Percentiles rank a stretch among this genome's conserved stretches.
Evolutionary conservation across 2,888 invertebrate genomes (phyloP).

Genomic region (Ophion ellenae): DNA sequence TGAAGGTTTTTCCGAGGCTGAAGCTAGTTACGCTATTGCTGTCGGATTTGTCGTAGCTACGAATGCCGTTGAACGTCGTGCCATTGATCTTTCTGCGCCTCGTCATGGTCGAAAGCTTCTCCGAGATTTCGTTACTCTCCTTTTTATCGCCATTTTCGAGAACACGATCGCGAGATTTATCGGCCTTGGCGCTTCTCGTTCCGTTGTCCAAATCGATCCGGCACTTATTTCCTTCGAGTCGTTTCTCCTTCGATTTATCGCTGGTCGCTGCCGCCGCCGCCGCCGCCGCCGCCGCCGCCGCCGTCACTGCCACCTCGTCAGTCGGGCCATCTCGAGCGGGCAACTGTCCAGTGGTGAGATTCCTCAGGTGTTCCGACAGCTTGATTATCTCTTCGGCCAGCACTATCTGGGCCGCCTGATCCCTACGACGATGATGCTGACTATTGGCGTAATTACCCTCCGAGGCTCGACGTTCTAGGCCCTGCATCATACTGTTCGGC

Average conservation of each 20-base stretch:
- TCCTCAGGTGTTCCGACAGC: slow-evolving; percentile 89
- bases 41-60: slow-evolving; percentile 70
- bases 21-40: slow-evolving; percentile 30
- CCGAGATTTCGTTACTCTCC: slow-evolving; percentile 79
- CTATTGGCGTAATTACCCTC: slow-evolving; percentile 87
- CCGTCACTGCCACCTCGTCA: no score
- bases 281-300: no score
- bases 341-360: slow-evolving; percentile 72
- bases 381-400: slow-evolving; percentile 93
- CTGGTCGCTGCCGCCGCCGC: not conserved
- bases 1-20: slow-evolving; percentile 62
- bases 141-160: slow-evolving; percentile 14
- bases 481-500: slow-evolving; percentile 74
- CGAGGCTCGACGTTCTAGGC: slow-evolving; percentile 90
- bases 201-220: slow-evolving; percentile 4
- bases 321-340: not conserved
- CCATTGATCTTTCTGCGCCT: slow-evolving; percentile 79
- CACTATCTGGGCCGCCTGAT: slow-evolving; percentile 80
- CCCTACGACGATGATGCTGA: slow-evolving; percentile 66
- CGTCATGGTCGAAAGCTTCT: slow-evolving; percentile 78
- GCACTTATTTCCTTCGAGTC: not conserved
- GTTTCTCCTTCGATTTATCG: not conserved
- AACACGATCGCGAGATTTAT: not conserved
- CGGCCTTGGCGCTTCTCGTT: not conserved
- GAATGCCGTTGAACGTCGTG: slow-evolving; percentile 79